Evolutionary conservation across 1,140 invertebrate species (phyloP), one percentile per base, ranked within the genome.

Genomic region (Adelges cooleyi): DNA sequence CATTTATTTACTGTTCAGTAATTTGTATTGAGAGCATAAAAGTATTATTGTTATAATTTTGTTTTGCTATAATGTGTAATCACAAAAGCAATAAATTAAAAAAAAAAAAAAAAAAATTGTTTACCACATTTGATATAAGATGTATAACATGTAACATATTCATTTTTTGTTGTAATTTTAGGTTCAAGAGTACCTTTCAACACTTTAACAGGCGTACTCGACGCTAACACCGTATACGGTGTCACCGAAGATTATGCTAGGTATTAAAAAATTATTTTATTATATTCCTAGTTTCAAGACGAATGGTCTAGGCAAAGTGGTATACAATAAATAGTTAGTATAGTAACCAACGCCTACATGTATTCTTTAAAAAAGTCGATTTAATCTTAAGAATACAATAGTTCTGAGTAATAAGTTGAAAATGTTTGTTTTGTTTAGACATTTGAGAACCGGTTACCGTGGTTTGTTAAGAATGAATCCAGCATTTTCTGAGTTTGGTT

Each of bases 391-490:
- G n/a, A n/a, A n/a, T n/a, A n/a, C n/a, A n/a, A n/a, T n/a, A n/a
- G n/a, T n/a, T n/a, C n/a, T n/a, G n/a, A n/a, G n/a, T n/a, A n/a
- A n/a, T n/a, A n/a, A n/a, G n/a, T n/a, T n/a, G n/a, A n/a, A n/a
- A 1, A 18, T 20, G 11, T 50, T 23, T 59, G 8, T 10, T 18
- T 49, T 69, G 38, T 51, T 53, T 44, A 84, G 87, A 68, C 88
- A 89, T 76, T 76, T 92, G 10, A 78, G 89, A 66, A 82, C 84
- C 6, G 87, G 88, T 11, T 87, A 85, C 68, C 86, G 83, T 3
- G 89, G 89, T 53, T 75, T 88, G 17, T 72, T 92, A 66, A 78
- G 88, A 1, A 92, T 91, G 89, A 91, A 92, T 75, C 89, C 90
- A 23, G 86, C 90, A 0, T 94, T 95, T 75, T 75, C 82, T 65